These are phyloP conservation scores for Oxycera nigricornis DNA, from an alignment of 2,888 invertebrate species.

Conservation along the genomic window DNA sequence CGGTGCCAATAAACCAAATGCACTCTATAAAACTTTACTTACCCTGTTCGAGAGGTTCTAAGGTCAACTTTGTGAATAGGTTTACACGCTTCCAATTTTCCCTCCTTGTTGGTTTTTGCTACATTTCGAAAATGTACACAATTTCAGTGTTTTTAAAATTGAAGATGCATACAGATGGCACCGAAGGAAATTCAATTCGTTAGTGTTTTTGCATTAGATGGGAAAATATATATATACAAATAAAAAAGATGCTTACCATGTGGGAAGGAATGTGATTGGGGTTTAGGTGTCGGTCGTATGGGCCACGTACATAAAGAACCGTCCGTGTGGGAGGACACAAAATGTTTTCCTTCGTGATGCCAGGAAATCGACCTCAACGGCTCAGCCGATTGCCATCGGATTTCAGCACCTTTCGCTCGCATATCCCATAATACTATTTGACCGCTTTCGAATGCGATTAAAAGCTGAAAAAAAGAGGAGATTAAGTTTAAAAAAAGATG, in stretches of 20 bases:
- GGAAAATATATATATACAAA: too few relatives aligned
- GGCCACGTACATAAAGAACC: constrained; percentile 96
- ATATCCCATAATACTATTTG: constrained; percentile 97
- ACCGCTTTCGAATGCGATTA: constrained; percentile 96
- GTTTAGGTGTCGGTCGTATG: constrained; percentile 76
- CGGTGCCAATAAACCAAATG: constrained; percentile 2
- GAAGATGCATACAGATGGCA: background rate
- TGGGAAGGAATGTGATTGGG: constrained; percentile 84
- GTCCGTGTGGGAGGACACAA: constrained; percentile 95
- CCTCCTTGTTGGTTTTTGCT: constrained; percentile 92
- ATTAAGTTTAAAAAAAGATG: too few relatives aligned
- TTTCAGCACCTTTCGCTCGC: constrained; percentile 83
- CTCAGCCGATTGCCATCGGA: constrained; percentile 79
- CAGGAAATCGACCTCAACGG: constrained; percentile 88
- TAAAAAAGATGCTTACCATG: constrained; percentile 78
- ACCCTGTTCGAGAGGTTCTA: constrained; percentile 88
- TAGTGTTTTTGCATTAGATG: too few relatives aligned
- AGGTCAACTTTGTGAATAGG: constrained; percentile 95
- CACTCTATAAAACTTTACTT: too few relatives aligned
- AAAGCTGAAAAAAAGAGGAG: constrained; percentile 72
- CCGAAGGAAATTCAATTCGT: background rate
- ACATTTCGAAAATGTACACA: constrained; percentile 52
- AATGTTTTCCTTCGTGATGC: constrained; percentile 98
- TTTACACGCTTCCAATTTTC: constrained; percentile 91
- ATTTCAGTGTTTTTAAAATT: background rate